Percentiles rank a stretch among this genome's conserved stretches.
Conservation (phyloP, 2,113 vertebrate species). For the Malurus elegans region DNA sequence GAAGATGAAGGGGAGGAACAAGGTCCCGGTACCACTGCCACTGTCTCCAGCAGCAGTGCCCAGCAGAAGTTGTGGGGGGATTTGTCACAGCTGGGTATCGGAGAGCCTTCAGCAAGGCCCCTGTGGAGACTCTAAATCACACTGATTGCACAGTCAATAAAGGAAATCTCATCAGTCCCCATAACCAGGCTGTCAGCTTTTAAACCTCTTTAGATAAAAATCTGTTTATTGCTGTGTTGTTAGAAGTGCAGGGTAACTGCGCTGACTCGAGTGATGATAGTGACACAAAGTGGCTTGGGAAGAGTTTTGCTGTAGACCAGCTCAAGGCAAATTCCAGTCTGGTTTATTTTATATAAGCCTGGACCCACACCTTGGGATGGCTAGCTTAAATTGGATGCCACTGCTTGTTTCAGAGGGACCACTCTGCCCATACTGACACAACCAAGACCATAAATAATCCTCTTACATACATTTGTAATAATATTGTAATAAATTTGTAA, state of each 20-base stretch:
- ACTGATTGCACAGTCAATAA: neutral
- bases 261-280: fast-evolving
- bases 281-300: neutral
- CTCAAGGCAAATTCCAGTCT: neutral
- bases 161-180: neutral
- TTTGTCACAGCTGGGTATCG: slow-evolving; percentile 9
- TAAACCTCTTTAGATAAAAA: neutral
- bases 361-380: neutral
- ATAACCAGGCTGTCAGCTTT: slow-evolving; percentile 12
- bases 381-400: neutral
- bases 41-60: neutral
- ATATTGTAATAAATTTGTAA: too few species aligned
- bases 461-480: neutral
- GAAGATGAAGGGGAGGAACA: neutral
- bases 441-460: neutral
- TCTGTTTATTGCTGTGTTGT: neutral
- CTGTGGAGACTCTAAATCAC: neutral
- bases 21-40: neutral
- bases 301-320: neutral
- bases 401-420: neutral
- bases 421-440: neutral
- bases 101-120: neutral
- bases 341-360: neutral
- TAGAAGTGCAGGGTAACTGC: neutral
- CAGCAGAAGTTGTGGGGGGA: neutral